Base-by-base conservation (phyloP, 1,140 invertebrate species). In the Drosophila leontia region DNA sequence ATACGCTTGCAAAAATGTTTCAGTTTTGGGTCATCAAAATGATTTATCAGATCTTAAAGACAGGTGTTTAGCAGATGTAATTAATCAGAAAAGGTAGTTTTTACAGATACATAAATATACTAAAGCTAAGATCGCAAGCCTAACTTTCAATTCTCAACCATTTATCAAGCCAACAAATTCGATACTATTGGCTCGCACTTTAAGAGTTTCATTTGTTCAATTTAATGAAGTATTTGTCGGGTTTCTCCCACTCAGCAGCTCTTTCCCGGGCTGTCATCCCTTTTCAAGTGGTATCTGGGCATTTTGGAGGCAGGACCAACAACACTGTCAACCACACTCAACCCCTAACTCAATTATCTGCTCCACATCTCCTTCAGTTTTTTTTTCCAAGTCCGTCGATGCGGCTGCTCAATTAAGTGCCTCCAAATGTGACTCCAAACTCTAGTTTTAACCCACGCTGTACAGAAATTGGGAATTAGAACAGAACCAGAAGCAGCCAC, bases 351-450 rank as follows among this genome's bases (percentile, higher is more conserved):
- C 75, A 77, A 77, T 77, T 77, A 56, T 58, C 64, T 77, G 74
- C 55, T 50, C 47, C 48, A 68, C 19, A 44, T 45, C 7, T 65
- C 9, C 13, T 41, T 7, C 50, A 4, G 9, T 13, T 12, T 37
- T 53, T 51, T 65, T 67, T 70, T 70, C 60, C 50, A 47, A 56
- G 29, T 42, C 15, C 57, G 47, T 48, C 48, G 67, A 56, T 59
- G 60, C 26, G 58, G 74, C 62, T 82, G 76, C 80, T 60, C 62
- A 82, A 78, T 82, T 82, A 82, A 69, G 64, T 61, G 48, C 45
- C 42, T 62, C 51, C 57, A 34, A 60, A 60, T 75, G 58, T 70
- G 74, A 45, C 55, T 58, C 44, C 35, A 50, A 56, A 37, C 67
- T 56, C 48, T 17, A 37, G 71, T 34, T 41, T 34, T 41, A 23